Base-by-base conservation (phyloP, 2,113 vertebrate species). In the Cyprinus carpio region DNA sequence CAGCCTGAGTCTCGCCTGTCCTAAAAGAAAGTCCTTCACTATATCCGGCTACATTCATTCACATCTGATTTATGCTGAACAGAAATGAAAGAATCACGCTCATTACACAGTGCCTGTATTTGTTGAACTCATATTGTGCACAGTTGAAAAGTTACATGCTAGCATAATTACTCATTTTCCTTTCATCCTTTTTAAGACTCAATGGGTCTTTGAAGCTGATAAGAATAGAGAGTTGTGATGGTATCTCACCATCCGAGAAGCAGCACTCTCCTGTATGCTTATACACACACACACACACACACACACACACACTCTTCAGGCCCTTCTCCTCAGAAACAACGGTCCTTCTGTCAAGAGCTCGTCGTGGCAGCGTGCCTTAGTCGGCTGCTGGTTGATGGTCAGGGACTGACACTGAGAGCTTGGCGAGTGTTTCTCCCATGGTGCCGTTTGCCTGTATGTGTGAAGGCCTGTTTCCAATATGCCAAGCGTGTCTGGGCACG, bases 401-500 rank as follows among this genome's bases (percentile, higher is more conserved):
- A 69, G 80, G 71, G 84, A 82, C 69, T 64, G 74, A 85, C 40
- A 20, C 79, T 74, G 51, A 64, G 62, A 84, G 23, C 31, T 81
- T 75, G 56, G 82, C 71, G 82, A 84, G 29, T 29, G 18, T 49
- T 88, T 79, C 65, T 75, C 87, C 81, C 87, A 75, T 56, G 75
- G 64, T 83, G 81, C 75, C 65, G 2, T 83, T 85, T 75, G 84
- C 75, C 81, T 65, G 75, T 12, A 60, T 76, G 65, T 78, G 37
- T 18, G 56, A 75, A 83, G 77, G 84, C 75, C 81, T 81, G 67
- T 81, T 86, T 86, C 58, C 65, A 86, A 80, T 84, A 86, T 77
- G 84, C 40, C 67, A 58, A 77, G 23, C 69, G 13, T 76, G 25
- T 72, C 23, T 16, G 54, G 18, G 65, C 81, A 69, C 2, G 25